Evolutionary conservation across 2,797 vertebrate genomes (phyloP), one percentile per base, ranked within the genome.

Genomic region (Spheniscus humboldti): DNA sequence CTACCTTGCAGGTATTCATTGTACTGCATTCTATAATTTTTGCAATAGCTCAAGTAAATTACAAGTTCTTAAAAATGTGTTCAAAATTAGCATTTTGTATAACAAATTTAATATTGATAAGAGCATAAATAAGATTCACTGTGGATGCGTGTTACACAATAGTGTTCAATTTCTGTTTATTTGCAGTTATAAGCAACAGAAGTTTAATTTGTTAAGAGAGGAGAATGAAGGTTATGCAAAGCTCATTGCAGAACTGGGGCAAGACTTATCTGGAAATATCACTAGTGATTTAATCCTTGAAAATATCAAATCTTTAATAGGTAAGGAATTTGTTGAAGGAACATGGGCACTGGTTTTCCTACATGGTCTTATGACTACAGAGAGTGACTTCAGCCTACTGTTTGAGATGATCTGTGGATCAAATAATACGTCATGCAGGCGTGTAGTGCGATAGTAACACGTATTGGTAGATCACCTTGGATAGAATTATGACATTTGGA

Each of bases 291-390:
- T 99, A 84, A 99, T 99, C 80, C 98, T 99, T 97, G 99, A 99
- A 98, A 99, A 99, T 98, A 99, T 99, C 96, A 99, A 99, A 97
- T 99, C 99, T 86, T 99, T 99, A 98, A 99, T 99, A 98, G 99
- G 99, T 99, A 99, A 97, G 94, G 57, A 62, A 60, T 94, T 81
- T 79, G 16, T 41, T 48, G 55, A 30, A 82, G 22, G 5, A 79
- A 17, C 73, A 27, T 27, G 50, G 39, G 13, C 19, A 13, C 45
- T 45, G 50, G 1, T 88, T 92, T 95, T 92, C 18, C 8, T 71
- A 1, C 16, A 4, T 62, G 28, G 15, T 68, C 24, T 75, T 63
- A 30, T 0, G 10, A 52, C 48, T 94, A 10, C 16, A 31, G 30
- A 66, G 33, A 10, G 13, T n/a, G 71, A 41, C 33, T 43, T 11